Evolutionary conservation across 2,797 vertebrate genomes (phyloP), one percentile per base, ranked within the genome.

Genomic region (Geotrypetes seraphini): DNA sequence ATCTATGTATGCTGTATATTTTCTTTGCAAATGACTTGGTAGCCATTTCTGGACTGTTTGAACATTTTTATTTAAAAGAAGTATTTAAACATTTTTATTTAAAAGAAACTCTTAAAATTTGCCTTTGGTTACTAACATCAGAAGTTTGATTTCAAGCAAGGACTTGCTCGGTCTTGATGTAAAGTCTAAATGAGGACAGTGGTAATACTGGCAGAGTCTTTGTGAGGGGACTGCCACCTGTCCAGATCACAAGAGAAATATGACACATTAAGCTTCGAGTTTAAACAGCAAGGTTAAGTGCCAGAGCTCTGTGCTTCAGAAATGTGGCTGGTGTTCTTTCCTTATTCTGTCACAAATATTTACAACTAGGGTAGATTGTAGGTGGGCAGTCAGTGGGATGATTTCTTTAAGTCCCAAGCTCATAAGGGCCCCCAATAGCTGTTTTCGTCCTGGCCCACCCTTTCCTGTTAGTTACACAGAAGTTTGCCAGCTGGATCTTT

Each of bases 121-220:
- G 5, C 22, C 36, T 56, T 41, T 54, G 51, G 51, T 60, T 47
- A 56, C 33, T 63, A 53, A 46, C 44, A 21, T 9, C 29, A 26
- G 28, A 16, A 57, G 21, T 47, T 31, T 37, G 28, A 42, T 63
- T 37, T 20, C 12, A 35, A 61, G 58, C 58, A 69, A 69, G 57
- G 36, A 50, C 50, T 65, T 53, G 9, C 22, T 19, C 47, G 49
- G 49, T 43, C 26, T 59, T 42, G 52, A 55, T 59, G 52, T 44
- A 35, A 71, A 57, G 43, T 58, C 71, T 68, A 63, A 72, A 71
- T 47, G 67, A 63, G 53, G 63, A 58, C 52, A 31, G 19, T 16
- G 46, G 43, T 50, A 41, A 43, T 40, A 34, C 57, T 49, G 43
- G 32, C 12, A 10, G 39, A 7, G 12, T 41, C 38, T 22, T 34